Evolutionary conservation across 2,888 invertebrate genomes (phyloP).

Genomic region (Branchellion lobata): DNA sequence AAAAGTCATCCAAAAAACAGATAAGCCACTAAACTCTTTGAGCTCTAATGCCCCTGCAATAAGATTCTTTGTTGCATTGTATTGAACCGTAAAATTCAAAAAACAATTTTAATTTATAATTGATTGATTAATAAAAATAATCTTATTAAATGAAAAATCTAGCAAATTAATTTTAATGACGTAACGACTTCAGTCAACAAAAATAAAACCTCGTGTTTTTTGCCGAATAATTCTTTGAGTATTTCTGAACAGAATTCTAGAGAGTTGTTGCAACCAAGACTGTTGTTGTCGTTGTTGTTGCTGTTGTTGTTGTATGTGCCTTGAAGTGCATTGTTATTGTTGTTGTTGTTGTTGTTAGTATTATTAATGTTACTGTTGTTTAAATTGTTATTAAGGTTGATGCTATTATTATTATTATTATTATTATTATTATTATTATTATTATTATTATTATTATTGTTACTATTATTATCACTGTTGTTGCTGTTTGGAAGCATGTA

Average conservation of each 20-base stretch:
- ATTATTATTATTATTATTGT: no score
- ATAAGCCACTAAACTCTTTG: no score
- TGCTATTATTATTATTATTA: not conserved
- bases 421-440: not conserved
- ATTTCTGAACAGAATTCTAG: slow-evolving; percentile 60
- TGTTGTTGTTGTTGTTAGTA: not conserved
- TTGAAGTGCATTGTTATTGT: not conserved
- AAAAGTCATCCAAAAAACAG: no score
- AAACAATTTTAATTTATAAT: no score
- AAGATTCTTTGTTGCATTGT: no score
- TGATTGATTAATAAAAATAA: no score
- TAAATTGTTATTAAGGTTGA: not conserved
- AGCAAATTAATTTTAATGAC: no score
- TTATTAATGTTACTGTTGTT: not conserved
- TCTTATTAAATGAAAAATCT: no score
- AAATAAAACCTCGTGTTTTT: no score
- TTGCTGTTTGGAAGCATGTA: not conserved
- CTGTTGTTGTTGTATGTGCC: not conserved
- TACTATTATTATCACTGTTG: not conserved
- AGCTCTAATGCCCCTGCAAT: no score
- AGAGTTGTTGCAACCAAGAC: not conserved
- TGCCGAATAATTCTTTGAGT: slow-evolving; percentile 63
- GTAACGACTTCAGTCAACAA: no score
- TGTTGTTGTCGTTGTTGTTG: slow-evolving; percentile 36
- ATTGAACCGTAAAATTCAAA: no score